Conservation (phyloP, 2,113 vertebrate species). For the Arizona elegans region DNA sequence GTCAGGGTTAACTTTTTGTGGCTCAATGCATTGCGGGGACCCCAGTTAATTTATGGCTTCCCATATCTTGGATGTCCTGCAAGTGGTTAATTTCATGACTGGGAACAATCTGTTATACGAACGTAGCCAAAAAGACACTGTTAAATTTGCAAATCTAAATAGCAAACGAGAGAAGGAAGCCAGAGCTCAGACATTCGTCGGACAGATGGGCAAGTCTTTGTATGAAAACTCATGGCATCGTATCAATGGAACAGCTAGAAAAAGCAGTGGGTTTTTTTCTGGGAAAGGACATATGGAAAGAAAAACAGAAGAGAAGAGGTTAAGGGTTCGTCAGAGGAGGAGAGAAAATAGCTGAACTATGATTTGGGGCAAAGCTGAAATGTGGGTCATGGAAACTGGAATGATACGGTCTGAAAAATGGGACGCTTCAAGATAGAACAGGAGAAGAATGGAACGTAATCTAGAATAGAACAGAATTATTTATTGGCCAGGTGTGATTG, state of each 20-base stretch:
- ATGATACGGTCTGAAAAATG: neutral
- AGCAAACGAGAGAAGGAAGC: neutral
- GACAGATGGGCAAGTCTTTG: neutral
- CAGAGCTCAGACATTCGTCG: neutral
- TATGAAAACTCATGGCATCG: neutral
- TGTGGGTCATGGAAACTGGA: neutral
- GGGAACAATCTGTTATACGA: neutral
- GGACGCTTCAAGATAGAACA: neutral
- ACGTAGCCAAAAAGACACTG: neutral
- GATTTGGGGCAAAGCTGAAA: neutral
- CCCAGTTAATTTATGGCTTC: neutral
- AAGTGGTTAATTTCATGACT: neutral
- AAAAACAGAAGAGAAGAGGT: neutral
- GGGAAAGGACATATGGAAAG: neutral
- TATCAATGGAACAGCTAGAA: neutral
- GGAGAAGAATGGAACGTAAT: neutral
- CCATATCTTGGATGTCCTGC: neutral
- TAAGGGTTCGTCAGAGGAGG: neutral
- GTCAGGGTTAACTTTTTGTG: neutral
- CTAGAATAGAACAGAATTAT: too few species aligned
- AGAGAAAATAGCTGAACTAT: neutral
- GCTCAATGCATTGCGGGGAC: neutral
- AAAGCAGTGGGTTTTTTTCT: neutral
- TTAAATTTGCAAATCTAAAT: neutral
- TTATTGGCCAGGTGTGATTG: too few species aligned